Evolutionary conservation across 2,797 vertebrate species (phyloP).

Genomic region (Pseudochirops cupreus): DNA sequence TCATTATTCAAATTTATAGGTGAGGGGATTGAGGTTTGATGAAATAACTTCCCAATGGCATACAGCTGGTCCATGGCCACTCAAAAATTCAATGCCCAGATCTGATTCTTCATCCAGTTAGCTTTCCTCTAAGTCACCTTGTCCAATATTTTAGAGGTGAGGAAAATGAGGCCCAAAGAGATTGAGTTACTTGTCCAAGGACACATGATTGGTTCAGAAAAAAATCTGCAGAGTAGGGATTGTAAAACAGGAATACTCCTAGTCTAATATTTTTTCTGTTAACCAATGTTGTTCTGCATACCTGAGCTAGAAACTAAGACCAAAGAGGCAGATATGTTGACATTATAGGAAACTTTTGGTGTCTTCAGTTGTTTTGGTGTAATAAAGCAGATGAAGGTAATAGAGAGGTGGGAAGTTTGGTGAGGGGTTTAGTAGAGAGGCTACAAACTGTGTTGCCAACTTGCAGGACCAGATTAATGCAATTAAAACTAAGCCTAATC

Average conservation of each 20-base stretch:
- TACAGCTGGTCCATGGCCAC: not conserved
- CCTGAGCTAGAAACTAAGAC: not conserved
- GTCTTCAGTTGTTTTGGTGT: not conserved
- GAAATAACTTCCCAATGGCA: slow-evolving; percentile 32
- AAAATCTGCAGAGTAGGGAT: not conserved
- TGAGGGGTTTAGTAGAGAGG: not conserved
- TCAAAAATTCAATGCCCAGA: not conserved
- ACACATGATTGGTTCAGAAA: not conserved
- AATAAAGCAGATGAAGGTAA: not conserved
- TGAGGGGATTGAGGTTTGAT: not conserved
- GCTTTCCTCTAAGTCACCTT: slow-evolving; percentile 16
- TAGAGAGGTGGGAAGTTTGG: not conserved
- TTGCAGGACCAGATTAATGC: not conserved
- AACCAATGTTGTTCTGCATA: not conserved
- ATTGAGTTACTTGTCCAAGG: too few relatives aligned
- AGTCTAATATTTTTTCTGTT: not conserved
- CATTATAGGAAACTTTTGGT: too few relatives aligned
- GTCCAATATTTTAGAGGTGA: not conserved
- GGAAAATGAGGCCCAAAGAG: too few relatives aligned
- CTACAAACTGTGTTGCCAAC: not conserved
- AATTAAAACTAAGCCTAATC: not conserved
- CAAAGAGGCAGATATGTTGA: not conserved
- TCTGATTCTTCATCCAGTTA: not conserved
- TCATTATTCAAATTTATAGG: not conserved
- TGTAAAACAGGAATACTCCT: not conserved